Conservation (phyloP, 2,113 vertebrate genomes). For the Ammospiza caudacuta region DNA sequence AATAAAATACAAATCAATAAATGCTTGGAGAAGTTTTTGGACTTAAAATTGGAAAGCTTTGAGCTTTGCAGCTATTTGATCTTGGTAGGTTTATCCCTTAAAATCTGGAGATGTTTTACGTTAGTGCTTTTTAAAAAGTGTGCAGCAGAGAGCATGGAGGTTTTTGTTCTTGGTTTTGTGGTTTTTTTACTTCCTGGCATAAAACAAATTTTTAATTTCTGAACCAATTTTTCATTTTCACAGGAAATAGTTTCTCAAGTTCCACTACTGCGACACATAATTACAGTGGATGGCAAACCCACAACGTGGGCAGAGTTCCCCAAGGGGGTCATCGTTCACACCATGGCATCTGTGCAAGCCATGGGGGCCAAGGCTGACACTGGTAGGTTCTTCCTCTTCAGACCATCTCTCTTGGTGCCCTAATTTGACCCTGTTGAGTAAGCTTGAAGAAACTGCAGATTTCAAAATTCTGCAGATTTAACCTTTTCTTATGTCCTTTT, state of each 20-base stretch:
- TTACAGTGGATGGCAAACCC: slow-evolving; percentile 86
- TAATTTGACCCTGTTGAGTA: background rate
- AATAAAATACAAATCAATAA: background rate
- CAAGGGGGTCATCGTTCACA: slow-evolving; percentile 86
- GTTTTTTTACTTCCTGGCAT: background rate
- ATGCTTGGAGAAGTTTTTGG: background rate
- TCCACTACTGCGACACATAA: slow-evolving; percentile 85
- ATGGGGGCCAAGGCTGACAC: slow-evolving; percentile 80
- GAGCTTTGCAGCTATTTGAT: background rate
- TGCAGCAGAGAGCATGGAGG: background rate
- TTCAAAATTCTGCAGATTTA: background rate
- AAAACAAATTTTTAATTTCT: background rate
- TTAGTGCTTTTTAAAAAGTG: background rate
- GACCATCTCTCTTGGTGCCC: background rate
- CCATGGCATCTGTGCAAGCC: slow-evolving; percentile 87
- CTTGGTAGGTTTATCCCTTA: background rate
- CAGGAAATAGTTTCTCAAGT: slow-evolving; percentile 87
- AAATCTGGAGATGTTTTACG: background rate
- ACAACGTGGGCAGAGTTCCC: slow-evolving; percentile 80
- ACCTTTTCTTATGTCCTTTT: background rate
- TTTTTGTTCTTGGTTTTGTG: background rate
- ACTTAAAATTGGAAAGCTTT: background rate
- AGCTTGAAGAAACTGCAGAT: background rate
- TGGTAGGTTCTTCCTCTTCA: slow-evolving; percentile 67
- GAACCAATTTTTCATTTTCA: background rate